phyloP scores from a whole-genome alignment of 2,888 invertebrate genomes.

The Drosophila suboccidentalis region DNA sequence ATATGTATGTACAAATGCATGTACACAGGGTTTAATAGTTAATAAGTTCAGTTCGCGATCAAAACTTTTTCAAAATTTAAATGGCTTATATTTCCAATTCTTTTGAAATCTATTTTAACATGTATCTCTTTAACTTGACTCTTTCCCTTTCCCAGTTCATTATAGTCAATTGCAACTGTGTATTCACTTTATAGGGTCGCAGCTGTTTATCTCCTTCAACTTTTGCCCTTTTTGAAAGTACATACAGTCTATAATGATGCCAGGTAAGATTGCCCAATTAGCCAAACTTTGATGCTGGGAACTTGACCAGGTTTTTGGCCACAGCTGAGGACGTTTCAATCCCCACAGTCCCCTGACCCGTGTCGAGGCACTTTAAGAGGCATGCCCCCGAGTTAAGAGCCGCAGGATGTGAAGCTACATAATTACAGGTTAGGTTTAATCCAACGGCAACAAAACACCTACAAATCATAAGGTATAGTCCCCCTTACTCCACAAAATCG shows the following conservation, averaged over 20 bases:
- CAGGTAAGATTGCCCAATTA: slow-evolving; percentile 17
- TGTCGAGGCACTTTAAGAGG: slow-evolving; percentile 5
- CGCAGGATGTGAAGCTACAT: slow-evolving; percentile 21
- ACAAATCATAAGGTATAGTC: slow-evolving; percentile 58
- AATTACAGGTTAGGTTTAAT: slow-evolving; percentile 59
- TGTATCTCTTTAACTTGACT: background rate
- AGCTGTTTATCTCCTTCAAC: slow-evolving; percentile 5
- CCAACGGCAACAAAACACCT: slow-evolving; percentile 51
- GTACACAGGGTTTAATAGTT: no score
- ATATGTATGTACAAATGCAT: no score
- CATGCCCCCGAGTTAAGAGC: slow-evolving; percentile 1
- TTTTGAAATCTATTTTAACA: no score
- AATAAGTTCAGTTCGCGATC: no score
- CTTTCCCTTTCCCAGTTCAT: background rate
- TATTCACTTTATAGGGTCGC: background rate
- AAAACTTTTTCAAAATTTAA: no score
- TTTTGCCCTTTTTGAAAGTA: background rate
- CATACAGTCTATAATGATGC: slow-evolving; percentile 15
- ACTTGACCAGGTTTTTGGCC: slow-evolving; percentile 30
- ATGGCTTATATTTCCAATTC: no score
- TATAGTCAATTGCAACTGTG: background rate
- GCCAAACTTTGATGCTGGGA: slow-evolving; percentile 36
- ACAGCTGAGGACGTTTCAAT: slow-evolving; percentile 12
- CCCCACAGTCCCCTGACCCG: background rate
- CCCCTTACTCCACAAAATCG: background rate